phyloP scores from a whole-genome alignment of 2,797 vertebrate species.

The Ciconia nigra region DNA sequence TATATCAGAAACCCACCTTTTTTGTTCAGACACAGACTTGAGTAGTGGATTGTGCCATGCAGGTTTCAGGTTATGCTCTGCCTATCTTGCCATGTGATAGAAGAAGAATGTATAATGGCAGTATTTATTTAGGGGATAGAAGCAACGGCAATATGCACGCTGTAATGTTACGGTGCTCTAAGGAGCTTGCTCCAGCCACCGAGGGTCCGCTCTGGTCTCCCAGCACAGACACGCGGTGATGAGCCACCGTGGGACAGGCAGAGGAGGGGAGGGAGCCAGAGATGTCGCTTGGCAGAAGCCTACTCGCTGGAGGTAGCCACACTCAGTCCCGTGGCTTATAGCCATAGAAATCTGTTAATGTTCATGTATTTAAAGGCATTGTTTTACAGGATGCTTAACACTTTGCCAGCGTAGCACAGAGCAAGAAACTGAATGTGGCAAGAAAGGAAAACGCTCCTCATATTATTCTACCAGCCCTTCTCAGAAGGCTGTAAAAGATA shows the following conservation, averaged over 20 bases:
- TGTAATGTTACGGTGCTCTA: neutral
- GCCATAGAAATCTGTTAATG: neutral
- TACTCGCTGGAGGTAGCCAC: neutral
- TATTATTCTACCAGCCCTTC: neutral
- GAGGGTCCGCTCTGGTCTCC: neutral
- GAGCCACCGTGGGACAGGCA: neutral
- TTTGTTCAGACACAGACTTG: neutral
- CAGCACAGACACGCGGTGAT: rapidly evolving
- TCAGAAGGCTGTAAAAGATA: neutral
- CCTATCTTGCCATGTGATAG: neutral
- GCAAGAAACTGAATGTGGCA: neutral
- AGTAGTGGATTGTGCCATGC: neutral
- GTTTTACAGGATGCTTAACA: neutral
- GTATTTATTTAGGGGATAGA: neutral
- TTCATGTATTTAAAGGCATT: neutral
- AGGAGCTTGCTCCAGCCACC: neutral
- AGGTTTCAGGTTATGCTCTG: neutral
- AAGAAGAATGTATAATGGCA: neutral
- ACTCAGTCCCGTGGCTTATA: neutral
- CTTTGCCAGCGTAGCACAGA: neutral
- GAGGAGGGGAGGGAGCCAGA: neutral
- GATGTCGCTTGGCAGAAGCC: neutral
- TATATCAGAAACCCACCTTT: neutral
- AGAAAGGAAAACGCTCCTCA: neutral
- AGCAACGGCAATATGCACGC: neutral